phyloP scores from a whole-genome alignment of 2,113 vertebrate species.

The Alethe diademata region DNA sequence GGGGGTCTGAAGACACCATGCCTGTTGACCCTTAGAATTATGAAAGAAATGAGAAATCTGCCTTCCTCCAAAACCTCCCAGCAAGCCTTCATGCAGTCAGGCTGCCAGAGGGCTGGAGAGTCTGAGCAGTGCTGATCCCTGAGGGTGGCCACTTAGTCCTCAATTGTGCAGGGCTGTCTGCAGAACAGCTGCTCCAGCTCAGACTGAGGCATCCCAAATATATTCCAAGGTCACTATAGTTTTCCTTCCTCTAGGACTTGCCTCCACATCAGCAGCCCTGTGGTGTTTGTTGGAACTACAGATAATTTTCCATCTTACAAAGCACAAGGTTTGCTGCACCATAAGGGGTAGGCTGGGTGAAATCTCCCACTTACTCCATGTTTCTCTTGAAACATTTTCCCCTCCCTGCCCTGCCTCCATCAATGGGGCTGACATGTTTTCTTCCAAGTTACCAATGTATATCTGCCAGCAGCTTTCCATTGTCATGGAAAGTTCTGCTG shows the following conservation, averaged over 20 bases:
- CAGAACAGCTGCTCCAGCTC: constrained; percentile 18
- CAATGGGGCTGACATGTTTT: not conserved
- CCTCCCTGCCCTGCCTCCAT: not conserved
- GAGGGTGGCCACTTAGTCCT: not conserved
- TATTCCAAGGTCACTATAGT: not conserved
- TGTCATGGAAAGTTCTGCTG: not conserved
- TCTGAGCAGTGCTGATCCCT: not conserved
- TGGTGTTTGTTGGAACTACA: not conserved
- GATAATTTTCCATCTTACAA: not conserved
- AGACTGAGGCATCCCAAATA: not conserved
- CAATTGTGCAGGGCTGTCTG: not conserved
- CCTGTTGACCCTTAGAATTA: not conserved
- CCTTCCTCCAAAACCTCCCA: not conserved
- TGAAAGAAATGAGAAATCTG: not conserved
- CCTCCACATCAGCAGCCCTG: not conserved
- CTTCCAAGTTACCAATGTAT: not conserved
- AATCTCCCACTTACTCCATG: not conserved
- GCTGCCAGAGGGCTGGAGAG: not conserved
- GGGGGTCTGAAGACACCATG: not conserved
- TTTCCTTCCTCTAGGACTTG: not conserved
- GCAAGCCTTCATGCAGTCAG: not conserved
- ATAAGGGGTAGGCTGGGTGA: not conserved
- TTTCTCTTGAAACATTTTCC: not conserved
- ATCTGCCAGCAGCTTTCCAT: not conserved
- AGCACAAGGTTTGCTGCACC: not conserved